Conservation (phyloP, 2,888 invertebrate genomes). For the Ischnura elegans region DNA sequence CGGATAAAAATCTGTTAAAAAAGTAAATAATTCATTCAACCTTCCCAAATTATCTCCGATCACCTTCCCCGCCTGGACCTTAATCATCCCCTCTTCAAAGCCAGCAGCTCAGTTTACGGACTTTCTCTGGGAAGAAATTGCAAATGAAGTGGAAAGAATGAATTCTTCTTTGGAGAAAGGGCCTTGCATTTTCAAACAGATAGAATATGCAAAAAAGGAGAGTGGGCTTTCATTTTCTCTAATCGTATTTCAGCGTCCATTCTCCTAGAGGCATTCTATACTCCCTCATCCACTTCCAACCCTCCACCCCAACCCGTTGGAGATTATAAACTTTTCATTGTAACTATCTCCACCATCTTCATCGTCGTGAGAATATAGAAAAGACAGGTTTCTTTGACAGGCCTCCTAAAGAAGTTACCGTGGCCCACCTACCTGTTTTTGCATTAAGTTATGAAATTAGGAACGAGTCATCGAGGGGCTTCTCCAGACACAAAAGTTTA, state of each 20-base stretch:
- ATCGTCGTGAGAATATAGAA: too few species aligned
- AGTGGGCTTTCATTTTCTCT: not conserved
- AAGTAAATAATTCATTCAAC: not conserved
- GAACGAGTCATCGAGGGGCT: too few species aligned
- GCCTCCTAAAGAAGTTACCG: too few species aligned
- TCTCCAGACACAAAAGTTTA: too few species aligned
- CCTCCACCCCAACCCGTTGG: not conserved
- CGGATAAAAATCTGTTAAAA: not conserved
- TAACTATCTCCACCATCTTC: too few species aligned
- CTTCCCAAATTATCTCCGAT: not conserved
- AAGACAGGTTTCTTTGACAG: too few species aligned
- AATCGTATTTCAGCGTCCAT: not conserved
- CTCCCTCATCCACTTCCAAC: not conserved
- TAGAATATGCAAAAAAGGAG: not conserved
- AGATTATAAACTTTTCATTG: too few species aligned
- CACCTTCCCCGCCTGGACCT: not conserved
- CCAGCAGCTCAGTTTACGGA: conserved; percentile 4
- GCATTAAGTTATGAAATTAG: too few species aligned
- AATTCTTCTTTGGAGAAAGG: not conserved
- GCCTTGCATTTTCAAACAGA: conserved; percentile 15
- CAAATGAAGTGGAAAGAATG: conserved; percentile 26
- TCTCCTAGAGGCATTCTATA: not conserved
- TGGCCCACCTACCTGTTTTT: too few species aligned
- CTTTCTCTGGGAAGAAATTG: conserved; percentile 21
- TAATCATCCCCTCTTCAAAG: not conserved